These are phyloP conservation scores for Lamellibrachia luymesi DNA, from an alignment of 1,140 invertebrate species.

Conservation along the genomic window DNA sequence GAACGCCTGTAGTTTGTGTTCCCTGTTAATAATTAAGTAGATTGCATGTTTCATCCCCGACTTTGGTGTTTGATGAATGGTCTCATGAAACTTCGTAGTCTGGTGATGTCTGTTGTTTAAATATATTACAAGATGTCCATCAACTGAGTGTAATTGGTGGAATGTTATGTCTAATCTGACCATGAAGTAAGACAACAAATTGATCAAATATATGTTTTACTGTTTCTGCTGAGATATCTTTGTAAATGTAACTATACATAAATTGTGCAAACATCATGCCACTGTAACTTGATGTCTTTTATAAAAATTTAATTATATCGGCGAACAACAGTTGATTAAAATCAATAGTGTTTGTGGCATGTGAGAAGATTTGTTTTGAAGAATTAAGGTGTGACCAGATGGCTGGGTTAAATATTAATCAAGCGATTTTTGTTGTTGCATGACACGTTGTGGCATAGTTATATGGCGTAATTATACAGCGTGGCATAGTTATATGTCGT, in stretches of 20 bases:
- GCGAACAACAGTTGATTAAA: background rate
- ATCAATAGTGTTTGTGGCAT: background rate
- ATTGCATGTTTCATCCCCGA: background rate
- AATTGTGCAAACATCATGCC: background rate
- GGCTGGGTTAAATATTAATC: background rate
- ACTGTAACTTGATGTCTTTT: background rate
- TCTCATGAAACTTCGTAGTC: background rate
- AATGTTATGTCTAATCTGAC: background rate
- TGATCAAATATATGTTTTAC: background rate
- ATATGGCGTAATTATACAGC: background rate
- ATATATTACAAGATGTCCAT: background rate
- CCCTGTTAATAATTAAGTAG: background rate
- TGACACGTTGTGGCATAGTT: background rate
- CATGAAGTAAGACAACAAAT: background rate
- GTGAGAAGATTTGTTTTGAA: background rate
- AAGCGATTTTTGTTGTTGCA: background rate
- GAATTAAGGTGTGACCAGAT: background rate
- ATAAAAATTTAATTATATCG: background rate
- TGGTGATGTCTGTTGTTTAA: background rate
- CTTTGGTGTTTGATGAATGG: background rate
- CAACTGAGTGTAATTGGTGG: background rate
- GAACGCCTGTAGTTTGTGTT: background rate
- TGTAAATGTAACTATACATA: background rate
- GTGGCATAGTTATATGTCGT: background rate
- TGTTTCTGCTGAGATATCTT: background rate